Evolutionary conservation across 2,888 invertebrate genomes (phyloP).

Genomic region (Spialia ferax): DNA sequence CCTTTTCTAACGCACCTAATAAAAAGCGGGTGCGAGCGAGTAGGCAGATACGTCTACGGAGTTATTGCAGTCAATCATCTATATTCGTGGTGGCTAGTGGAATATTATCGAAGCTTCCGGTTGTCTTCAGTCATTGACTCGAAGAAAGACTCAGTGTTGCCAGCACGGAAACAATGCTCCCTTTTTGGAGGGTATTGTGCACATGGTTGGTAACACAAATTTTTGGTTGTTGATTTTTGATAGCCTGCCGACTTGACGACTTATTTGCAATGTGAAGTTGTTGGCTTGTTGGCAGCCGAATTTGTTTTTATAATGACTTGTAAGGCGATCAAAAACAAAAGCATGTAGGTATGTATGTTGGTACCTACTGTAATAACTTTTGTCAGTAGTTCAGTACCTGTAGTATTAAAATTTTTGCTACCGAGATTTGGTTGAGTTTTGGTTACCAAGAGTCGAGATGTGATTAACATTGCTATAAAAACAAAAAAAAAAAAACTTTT

Average conservation of each 20-base stretch:
- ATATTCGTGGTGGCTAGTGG: conserved; percentile 82
- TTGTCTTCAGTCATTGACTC: conserved; percentile 75
- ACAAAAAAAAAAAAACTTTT: too few species aligned
- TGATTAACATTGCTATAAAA: too few species aligned
- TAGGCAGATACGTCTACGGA: conserved; percentile 54
- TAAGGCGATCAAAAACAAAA: too few species aligned
- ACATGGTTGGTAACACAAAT: conserved; percentile 5
- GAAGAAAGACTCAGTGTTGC: conserved; percentile 48
- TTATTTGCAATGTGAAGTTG: neutral
- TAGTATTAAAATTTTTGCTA: too few species aligned
- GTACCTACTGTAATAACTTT: too few species aligned
- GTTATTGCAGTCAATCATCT: conserved; percentile 82
- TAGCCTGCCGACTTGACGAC: neutral
- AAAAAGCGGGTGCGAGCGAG: conserved; percentile 52
- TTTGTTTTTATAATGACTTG: neutral
- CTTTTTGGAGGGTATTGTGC: conserved; percentile 33
- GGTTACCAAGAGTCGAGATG: too few species aligned
- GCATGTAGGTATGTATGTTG: too few species aligned
- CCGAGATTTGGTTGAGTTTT: too few species aligned
- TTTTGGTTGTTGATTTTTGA: conserved; percentile 20
- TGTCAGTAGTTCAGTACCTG: too few species aligned
- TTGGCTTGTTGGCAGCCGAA: neutral
- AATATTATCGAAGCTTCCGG: conserved; percentile 83
- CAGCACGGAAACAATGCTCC: conserved; percentile 30
- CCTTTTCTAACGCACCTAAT: conserved; percentile 52